These are phyloP conservation scores for Pipa parva DNA, from an alignment of 2,113 vertebrate species.

Conservation along the genomic window DNA sequence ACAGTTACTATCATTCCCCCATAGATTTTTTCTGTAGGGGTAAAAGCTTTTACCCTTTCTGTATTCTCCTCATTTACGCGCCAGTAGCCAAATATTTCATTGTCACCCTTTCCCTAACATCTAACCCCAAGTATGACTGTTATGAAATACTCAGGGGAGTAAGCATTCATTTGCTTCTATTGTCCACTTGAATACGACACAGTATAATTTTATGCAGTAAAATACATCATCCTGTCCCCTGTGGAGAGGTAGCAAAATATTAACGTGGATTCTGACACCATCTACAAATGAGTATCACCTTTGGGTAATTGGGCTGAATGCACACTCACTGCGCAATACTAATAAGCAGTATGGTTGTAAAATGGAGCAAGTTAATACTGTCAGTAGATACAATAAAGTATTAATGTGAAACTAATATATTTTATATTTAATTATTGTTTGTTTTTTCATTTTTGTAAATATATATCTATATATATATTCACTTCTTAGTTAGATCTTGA, in stretches of 20 bases:
- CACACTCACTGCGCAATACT: background rate
- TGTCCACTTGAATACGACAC: fast-evolving
- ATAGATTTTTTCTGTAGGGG: constrained; percentile 33
- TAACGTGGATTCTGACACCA: constrained; percentile 34
- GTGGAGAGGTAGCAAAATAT: constrained; percentile 45
- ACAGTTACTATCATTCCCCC: constrained; percentile 51
- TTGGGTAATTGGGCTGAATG: background rate
- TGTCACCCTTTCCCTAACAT: constrained; percentile 47
- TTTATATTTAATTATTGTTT: too few species aligned
- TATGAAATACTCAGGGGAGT: background rate
- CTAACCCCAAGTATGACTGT: constrained; percentile 39
- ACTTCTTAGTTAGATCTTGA: too few species aligned
- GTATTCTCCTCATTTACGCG: constrained; percentile 57
- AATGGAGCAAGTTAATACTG: too few species aligned
- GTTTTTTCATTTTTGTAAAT: too few species aligned
- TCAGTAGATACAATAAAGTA: too few species aligned
- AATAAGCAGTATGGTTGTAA: too few species aligned
- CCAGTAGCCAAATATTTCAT: constrained; percentile 57
- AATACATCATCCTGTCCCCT: constrained; percentile 37
- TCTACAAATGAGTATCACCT: constrained; percentile 41
- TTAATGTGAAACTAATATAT: too few species aligned
- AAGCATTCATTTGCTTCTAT: constrained; percentile 23
- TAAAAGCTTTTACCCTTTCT: constrained; percentile 50
- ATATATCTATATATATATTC: too few species aligned
- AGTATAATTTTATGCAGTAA: constrained; percentile 28